Conservation (phyloP, 2,113 vertebrate genomes). For the Panthera leo region DNA sequence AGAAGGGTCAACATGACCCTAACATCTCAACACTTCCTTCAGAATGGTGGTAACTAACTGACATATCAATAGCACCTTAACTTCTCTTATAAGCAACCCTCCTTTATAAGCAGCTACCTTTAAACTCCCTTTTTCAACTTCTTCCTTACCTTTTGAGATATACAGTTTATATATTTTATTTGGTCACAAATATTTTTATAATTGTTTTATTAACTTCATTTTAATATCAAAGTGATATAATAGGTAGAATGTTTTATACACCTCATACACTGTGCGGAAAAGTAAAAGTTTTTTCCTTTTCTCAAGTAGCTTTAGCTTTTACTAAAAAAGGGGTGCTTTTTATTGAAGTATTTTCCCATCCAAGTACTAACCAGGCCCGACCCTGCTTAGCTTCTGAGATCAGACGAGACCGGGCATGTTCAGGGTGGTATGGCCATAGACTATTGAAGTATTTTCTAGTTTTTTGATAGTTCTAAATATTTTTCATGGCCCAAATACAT, state of each 20-base stretch:
- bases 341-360: neutral
- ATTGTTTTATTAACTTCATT: neutral
- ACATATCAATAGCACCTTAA: neutral
- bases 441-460: neutral
- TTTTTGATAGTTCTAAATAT: neutral
- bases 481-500: neutral
- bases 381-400: too few species aligned
- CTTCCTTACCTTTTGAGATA: neutral
- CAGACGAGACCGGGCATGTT: too few species aligned
- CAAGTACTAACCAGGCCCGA: too few species aligned
- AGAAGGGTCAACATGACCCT: neutral
- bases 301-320: neutral
- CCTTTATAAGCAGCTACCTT: neutral
- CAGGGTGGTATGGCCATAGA: too few species aligned
- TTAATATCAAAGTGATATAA: neutral
- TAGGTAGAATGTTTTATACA: neutral
- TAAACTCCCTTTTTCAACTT: neutral
- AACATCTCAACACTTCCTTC: too few species aligned
- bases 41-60: neutral
- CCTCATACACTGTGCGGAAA: neutral
- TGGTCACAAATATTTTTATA: neutral
- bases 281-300: neutral
- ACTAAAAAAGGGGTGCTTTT: neutral
- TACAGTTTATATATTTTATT: neutral
- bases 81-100: neutral